Base-by-base conservation (phyloP, 2,888 invertebrate species). In the Cephus spinipes region DNA sequence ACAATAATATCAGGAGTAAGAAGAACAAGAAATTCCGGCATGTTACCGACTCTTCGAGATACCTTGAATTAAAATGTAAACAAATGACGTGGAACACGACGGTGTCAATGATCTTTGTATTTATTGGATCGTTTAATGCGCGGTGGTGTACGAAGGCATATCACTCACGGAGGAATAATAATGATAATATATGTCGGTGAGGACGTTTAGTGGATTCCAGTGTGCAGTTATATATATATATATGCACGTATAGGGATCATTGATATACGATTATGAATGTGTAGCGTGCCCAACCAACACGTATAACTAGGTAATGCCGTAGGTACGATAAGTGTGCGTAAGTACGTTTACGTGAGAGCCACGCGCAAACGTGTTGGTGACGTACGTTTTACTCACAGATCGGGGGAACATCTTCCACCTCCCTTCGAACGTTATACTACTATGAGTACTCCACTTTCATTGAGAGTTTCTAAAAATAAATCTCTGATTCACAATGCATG, bases 401-500 rank as follows among this genome's bases (percentile, higher is more conserved):
- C 86, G 85, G 83, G 77, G 83, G 82, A 85, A 84, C 85, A 83
- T 86, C 87, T 85, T 83, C 84, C 82, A 85, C 83, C 76, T 77
- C 55, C 73, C 75, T 34, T 71, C 79, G 76, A 75, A 77, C 80
- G 81, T 80, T 79, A 82, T 79, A 81, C 80, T 78, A 80, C 82
- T 81, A 81, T 80, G 80, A 75, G 80, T 84, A 88, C 89, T 89
- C 90, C 87, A 90, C 89, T 90, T 91, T 90, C 91, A 90, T 90
- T 91, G 90, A 88, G 87, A 85, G 84, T 84, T 85, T 89, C 90
- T 89, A 89, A 89, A 90, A 90, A 89, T 89, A 90, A 90, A 90
- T 84, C 88, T 86, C 85, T 88, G 90, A 89, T 87, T 89, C 90
- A 87, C 89, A 88, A 89, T 89, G 88, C 89, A 89, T 89, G 89